Evolutionary conservation across 2,113 vertebrate genomes (phyloP).

Genomic region (Oxygymnocypris stewartii): DNA sequence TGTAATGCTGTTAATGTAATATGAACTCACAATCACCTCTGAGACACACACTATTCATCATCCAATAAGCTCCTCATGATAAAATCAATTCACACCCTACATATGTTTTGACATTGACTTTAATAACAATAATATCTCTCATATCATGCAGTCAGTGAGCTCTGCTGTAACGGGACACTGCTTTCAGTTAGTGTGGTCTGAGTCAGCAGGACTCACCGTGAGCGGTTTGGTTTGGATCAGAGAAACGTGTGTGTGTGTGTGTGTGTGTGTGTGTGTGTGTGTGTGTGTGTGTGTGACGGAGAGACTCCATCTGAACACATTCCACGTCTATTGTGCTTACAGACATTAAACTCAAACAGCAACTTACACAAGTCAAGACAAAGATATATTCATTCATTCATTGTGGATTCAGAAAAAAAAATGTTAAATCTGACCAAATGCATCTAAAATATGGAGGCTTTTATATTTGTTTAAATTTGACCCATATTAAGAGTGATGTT

Average conservation of each 20-base stretch:
- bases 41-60: neutral
- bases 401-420: neutral
- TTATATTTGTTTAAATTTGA: no score
- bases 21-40: neutral
- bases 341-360: slow-evolving; percentile 37
- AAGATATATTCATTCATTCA: neutral
- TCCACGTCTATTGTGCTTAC: slow-evolving; percentile 52
- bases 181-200: slow-evolving; percentile 49
- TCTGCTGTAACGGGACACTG: neutral
- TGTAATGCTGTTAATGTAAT: neutral
- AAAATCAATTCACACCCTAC: neutral
- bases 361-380: neutral
- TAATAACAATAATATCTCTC: neutral
- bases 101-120: neutral
- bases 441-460: no score
- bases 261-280: no score
- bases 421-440: no score
- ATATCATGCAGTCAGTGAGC: neutral
- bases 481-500: no score
- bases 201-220: slow-evolving; percentile 70
- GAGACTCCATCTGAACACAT: slow-evolving; percentile 62
- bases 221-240: slow-evolving; percentile 78
- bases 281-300: slow-evolving; percentile 65
- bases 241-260: no score
- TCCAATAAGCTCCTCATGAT: neutral